Evolutionary conservation across 1,140 invertebrate species (phyloP), one percentile per base, ranked within the genome.

Genomic region (Panulirus ornatus): DNA sequence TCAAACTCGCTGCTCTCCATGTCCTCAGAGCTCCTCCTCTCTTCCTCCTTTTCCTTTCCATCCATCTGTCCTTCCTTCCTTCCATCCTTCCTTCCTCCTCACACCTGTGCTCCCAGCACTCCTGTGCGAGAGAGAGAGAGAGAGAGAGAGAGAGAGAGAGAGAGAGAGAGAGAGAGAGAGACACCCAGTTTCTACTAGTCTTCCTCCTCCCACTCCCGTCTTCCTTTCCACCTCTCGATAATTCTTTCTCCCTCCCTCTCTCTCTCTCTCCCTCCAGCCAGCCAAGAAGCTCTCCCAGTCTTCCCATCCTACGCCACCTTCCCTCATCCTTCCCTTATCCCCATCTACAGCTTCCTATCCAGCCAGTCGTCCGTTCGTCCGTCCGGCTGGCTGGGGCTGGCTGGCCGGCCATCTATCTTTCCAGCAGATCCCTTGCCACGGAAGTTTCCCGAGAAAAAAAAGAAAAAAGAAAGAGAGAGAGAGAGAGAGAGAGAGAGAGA

Each of bases 351-450:
- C 44, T n/a, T n/a, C n/a, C n/a, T n/a, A n/a, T n/a, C n/a, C n/a
- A n/a, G n/a, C n/a, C n/a, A n/a, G n/a, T n/a, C n/a, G n/a, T n/a
- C n/a, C n/a, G n/a, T n/a, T n/a, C n/a, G n/a, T n/a, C n/a, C n/a
- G n/a, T n/a, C n/a, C n/a, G n/a, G n/a, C n/a, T n/a, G n/a, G n/a
- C n/a, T n/a, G n/a, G n/a, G n/a, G n/a, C n/a, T n/a, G n/a, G n/a
- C n/a, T n/a, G n/a, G n/a, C n/a, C 34, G 30, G 19, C 38, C 42
- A 34, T 40, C 78, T n/a, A n/a, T n/a, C n/a, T n/a, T 66, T 22
- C 70, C 30, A n/a, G 38, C 70, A 47, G 83, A 84, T 84, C 83
- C 66, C 44, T 36, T 73, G 38, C 83, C 36, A 70, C 34, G 27
- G 44, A 73, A 84, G 83, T 84, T 73, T 47, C 70, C 16, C 5